Conservation (phyloP, 2,888 invertebrate genomes). For the Xestia rhomboidea region DNA sequence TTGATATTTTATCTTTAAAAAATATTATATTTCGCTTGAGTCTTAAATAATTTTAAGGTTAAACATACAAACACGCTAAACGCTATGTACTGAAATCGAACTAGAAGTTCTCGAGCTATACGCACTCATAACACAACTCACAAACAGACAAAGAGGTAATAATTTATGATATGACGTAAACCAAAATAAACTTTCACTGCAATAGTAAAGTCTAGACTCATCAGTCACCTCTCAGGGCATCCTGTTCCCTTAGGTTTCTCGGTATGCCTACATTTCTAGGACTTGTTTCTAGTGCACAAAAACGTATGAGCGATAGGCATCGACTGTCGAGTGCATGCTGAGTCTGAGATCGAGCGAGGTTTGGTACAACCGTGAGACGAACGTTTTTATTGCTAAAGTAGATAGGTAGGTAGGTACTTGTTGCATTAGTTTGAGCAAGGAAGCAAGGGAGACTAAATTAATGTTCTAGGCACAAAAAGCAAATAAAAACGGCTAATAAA, state of each 20-base stretch:
- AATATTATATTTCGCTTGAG: neutral
- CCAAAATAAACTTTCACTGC: slow-evolving; percentile 35
- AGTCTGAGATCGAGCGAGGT: slow-evolving; percentile 24
- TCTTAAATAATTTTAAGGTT: neutral
- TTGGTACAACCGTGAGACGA: slow-evolving; percentile 42
- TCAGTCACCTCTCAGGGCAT: slow-evolving; percentile 27
- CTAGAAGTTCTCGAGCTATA: neutral
- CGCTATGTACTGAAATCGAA: neutral
- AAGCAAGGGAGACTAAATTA: neutral
- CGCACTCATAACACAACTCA: neutral
- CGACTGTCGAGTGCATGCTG: slow-evolving; percentile 37
- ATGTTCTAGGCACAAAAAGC: neutral
- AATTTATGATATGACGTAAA: neutral
- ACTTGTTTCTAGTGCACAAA: slow-evolving; percentile 43
- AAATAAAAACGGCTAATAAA: neutral
- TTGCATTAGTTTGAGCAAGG: neutral
- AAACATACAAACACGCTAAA: too few relatives aligned
- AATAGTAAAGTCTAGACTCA: slow-evolving; percentile 16
- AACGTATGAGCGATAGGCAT: slow-evolving; percentile 49
- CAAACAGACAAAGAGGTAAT: neutral
- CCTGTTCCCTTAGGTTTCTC: slow-evolving; percentile 36
- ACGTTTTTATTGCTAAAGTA: slow-evolving; percentile 16
- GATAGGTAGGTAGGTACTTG: neutral
- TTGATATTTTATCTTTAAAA: neutral
- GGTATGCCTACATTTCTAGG: slow-evolving; percentile 28